Conservation (phyloP, 2,888 invertebrate species). For the Amaurobius ferox region DNA sequence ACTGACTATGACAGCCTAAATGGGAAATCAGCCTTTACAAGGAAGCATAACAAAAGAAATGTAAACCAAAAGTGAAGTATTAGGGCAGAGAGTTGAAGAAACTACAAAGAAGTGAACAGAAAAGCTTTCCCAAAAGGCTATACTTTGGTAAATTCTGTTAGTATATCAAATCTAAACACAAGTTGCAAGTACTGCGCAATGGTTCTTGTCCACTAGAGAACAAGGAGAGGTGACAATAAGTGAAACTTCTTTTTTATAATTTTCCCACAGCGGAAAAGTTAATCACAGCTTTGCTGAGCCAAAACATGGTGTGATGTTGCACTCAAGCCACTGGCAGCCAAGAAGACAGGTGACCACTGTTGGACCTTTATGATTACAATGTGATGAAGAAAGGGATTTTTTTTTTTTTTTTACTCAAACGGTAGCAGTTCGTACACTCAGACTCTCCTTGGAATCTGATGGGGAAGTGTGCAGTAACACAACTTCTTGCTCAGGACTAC, state of each 20-base stretch:
- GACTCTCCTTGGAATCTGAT: slow-evolving; percentile 71
- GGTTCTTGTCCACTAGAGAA: slow-evolving; percentile 48
- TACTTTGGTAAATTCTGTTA: slow-evolving; percentile 71
- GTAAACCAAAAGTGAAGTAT: slow-evolving; percentile 16
- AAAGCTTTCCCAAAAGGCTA: slow-evolving; percentile 61
- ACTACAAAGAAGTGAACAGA: slow-evolving; percentile 28
- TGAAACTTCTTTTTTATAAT: slow-evolving; percentile 28
- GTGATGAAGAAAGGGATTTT: slow-evolving; percentile 45
- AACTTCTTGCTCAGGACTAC: slow-evolving; percentile 73
- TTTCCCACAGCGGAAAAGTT: slow-evolving; percentile 41
- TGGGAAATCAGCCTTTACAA: slow-evolving; percentile 31
- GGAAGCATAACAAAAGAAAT: slow-evolving; percentile 9
- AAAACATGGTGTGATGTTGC: slow-evolving; percentile 34
- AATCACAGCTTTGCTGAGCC: slow-evolving; percentile 71
- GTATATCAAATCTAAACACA: slow-evolving; percentile 72
- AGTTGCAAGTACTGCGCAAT: slow-evolving; percentile 57
- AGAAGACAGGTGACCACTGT: slow-evolving; percentile 31
- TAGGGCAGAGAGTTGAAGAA: slow-evolving; percentile 7
- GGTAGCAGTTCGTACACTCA: slow-evolving; percentile 70
- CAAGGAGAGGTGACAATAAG: slow-evolving; percentile 63
- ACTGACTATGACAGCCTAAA: slow-evolving; percentile 61
- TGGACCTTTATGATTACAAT: slow-evolving; percentile 51
- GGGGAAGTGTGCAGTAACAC: slow-evolving; percentile 72
- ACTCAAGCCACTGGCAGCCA: neutral
- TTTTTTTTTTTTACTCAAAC: slow-evolving; percentile 62